Evolutionary conservation across 2,113 vertebrate genomes (phyloP), one percentile per base, ranked within the genome.

Genomic region (Orientallactaga bullata): DNA sequence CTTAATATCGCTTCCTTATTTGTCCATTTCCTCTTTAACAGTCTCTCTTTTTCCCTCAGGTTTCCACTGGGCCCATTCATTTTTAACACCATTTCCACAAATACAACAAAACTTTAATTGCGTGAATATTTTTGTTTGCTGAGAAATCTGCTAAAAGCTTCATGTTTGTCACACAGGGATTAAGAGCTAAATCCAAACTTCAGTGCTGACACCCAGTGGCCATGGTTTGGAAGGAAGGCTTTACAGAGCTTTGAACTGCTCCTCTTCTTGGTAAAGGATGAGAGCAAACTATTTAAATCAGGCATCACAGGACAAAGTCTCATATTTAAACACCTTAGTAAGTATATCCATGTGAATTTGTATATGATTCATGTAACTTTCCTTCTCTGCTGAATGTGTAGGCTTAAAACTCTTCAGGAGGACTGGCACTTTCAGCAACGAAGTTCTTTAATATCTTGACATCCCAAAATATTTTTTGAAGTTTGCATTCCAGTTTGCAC

Each of bases 111-210:
- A 23, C 11, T 13, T 88, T 65, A 13, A 61, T 84, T 63, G 32
- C 28, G 65, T 78, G 71, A 91, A 74, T 89, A 82, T 26, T 83
- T 90, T 82, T 71, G 16, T 84, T 86, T 91, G 24, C 32, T 72
- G 72, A 87, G 23, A 87, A 81, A 12, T 47, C 72, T 84, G 37
- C 42, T 58, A 66, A 81, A 85, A 95, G 32, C 35, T 79, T 24
- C 24, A 37, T 51, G 23, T 8, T 32, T 51, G 23, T 8, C 32
- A 60, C 4, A 72, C 80, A 65, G 23, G 68, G 73, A 72, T 72
- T 47, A 80, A 87, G 65, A 81, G 35, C 76, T 90, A 77, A 87
- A 89, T 91, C 35, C 51, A 78, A 91, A 81, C 58, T 88, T 20
- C 84, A 80, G 63, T 73, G 47, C 82, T 91, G 81, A 91, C 66